These are phyloP conservation scores for Epistrophella euchroma DNA, from an alignment of 2,888 invertebrate species.

Conservation along the genomic window DNA sequence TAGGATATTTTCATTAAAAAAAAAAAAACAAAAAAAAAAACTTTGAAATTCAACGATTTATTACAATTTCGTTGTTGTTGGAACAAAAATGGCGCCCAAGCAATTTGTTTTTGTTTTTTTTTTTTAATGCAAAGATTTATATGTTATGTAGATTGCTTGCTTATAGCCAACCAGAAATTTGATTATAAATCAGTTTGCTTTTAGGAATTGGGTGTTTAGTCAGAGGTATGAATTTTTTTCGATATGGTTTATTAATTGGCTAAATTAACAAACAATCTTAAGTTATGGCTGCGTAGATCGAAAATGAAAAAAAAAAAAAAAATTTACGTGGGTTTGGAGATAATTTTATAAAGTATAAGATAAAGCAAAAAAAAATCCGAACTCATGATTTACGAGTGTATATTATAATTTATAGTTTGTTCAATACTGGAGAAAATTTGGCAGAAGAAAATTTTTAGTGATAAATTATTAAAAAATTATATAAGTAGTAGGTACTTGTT, in stretches of 20 bases:
- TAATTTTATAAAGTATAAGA: background rate
- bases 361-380: background rate
- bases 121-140: slow-evolving; percentile 29
- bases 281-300: background rate
- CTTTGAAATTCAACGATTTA: slow-evolving; percentile 50
- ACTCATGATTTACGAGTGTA: background rate
- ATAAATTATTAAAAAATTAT: too few relatives aligned
- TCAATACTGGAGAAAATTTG: background rate
- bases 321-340: background rate
- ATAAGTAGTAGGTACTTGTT: too few relatives aligned
- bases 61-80: slow-evolving; percentile 10
- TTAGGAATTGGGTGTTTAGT: slow-evolving; percentile 5
- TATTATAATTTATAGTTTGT: background rate
- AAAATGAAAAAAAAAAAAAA: background rate
- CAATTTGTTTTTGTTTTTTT: slow-evolving; percentile 23
- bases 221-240: slow-evolving; percentile 21
- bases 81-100: slow-evolving; percentile 57
- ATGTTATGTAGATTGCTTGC: slow-evolving; percentile 13
- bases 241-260: slow-evolving; percentile 31
- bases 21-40: slow-evolving; percentile 7
- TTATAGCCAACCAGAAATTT: slow-evolving; percentile 41
- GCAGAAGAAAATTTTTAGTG: background rate
- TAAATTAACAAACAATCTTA: background rate
- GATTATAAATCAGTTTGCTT: slow-evolving; percentile 37
- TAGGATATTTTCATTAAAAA: slow-evolving; percentile 15